These are phyloP conservation scores for Pyrrhia umbra DNA, from an alignment of 2,888 invertebrate genomes.

Conservation along the genomic window DNA sequence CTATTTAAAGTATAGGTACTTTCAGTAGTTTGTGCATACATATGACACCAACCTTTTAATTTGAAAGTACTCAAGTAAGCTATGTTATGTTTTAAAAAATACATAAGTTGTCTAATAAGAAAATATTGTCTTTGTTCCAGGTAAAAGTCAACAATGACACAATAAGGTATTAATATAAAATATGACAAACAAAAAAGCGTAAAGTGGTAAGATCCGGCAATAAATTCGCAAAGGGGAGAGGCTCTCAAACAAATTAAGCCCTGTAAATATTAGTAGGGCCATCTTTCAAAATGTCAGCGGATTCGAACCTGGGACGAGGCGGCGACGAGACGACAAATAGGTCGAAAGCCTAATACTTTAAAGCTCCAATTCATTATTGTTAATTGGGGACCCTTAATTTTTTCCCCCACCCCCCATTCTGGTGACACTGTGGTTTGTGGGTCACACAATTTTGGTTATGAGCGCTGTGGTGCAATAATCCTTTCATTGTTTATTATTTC, in stretches of 20 bases:
- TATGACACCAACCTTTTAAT: no score
- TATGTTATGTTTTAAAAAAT: background rate
- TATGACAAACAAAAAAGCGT: conserved; percentile 44
- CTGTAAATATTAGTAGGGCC: conserved; percentile 74
- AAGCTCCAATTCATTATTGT: conserved; percentile 81
- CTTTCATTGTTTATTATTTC: conserved; percentile 39
- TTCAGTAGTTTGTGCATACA: no score
- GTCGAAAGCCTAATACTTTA: conserved; percentile 73
- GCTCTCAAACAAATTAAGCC: conserved; percentile 75
- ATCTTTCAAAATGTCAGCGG: conserved; percentile 79
- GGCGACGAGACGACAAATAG: conserved; percentile 73
- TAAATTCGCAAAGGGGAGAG: conserved; percentile 59
- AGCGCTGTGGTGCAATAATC: conserved; percentile 33
- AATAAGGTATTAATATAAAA: conserved; percentile 48
- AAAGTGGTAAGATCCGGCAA: conserved; percentile 45
- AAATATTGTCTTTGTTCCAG: conserved; percentile 45
- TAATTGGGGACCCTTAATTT: conserved; percentile 76
- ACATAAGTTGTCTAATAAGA: conserved; percentile 1
- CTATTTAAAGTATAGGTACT: no score
- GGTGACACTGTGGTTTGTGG: conserved; percentile 52
- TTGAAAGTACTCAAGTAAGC: no score
- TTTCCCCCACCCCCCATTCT: conserved; percentile 57
- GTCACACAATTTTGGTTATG: conserved; percentile 44
- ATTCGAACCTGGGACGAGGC: conserved; percentile 68
- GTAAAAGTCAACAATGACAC: conserved; percentile 32